Base-by-base conservation (phyloP, 2,113 vertebrate species). In the Gnathonemus longibarbis region DNA sequence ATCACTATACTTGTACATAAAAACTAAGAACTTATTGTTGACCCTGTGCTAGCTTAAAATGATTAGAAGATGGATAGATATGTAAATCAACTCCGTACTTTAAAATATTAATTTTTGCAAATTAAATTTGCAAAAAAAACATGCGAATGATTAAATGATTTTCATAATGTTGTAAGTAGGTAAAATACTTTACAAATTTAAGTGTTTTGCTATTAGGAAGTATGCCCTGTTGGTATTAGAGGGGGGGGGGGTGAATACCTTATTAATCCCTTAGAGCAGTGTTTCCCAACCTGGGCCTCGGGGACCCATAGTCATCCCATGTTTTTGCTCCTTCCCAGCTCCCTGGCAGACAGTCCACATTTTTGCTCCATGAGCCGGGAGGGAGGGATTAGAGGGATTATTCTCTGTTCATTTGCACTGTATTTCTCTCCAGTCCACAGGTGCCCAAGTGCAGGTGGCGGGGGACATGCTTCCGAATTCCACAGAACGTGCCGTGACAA, bases 391-490 rank as follows among this genome's bases (percentile, higher is more conserved):
- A 27, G 2, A 27, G n/a, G 0, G 62, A 27, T n/a, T 91, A 80
- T 92, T 49, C 58, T 24, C 87, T 27, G 66, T 39, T 91, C 31
- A 66, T 93, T 93, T 89, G 90, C 66, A n/a, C 92, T 88, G 77
- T 50, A 50, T 83, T 15, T 90, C 62, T 91, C 94, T 95, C 53
- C 93, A 99, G 98, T 98, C 97, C 92, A 99, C 98, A 97, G 98
- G 98, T 93, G 98, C 98, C 93, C 98, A 99, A 95, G 98, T 99
- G 85, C 98, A 99, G 92, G 98, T 99, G 94, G 98, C 98, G 0
- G 98, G 98, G 91, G 98, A 99, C 96, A 98, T 99, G 98, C 96
- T 99, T 94, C 98, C 98, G 94, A 99, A 99, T 94, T 99, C 98
- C 93, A 99, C 98, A 5, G 98, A 99, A 94, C 96, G 98, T 91